These are phyloP conservation scores for Heterochromis multidens DNA, from an alignment of 2,113 vertebrate genomes.

Conservation along the genomic window DNA sequence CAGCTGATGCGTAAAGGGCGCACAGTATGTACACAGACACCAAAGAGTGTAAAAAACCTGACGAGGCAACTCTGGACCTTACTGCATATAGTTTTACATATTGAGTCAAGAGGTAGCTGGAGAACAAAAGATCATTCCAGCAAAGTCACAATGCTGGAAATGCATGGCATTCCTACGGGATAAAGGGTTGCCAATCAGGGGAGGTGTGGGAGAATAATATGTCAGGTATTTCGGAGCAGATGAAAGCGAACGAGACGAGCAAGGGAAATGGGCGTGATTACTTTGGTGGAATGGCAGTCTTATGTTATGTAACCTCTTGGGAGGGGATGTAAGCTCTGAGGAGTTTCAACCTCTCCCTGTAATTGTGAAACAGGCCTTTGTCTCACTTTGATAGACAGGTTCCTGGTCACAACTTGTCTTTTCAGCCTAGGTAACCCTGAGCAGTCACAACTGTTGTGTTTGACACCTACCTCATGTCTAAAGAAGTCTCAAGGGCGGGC, in stretches of 20 bases:
- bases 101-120: not conserved
- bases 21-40: not conserved
- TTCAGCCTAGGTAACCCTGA: conserved; percentile 19
- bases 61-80: conserved; percentile 14
- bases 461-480: not conserved
- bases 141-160: conserved; percentile 28
- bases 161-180: conserved; percentile 17
- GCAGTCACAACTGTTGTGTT: not conserved
- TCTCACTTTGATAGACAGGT: conserved; percentile 63
- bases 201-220: conserved; percentile 27
- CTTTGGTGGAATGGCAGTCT: conserved; percentile 48
- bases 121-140: conserved; percentile 24
- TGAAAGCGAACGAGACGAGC: conserved; percentile 21
- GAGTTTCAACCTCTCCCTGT: conserved; percentile 71
- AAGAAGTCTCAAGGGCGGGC: not conserved
- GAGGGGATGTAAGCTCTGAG: conserved; percentile 65
- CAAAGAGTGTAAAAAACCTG: not conserved
- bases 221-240: conserved; percentile 46
- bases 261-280: conserved; percentile 24
- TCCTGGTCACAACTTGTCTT: conserved; percentile 31
- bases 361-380: conserved; percentile 66
- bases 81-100: not conserved
- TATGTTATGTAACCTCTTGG: conserved; percentile 59
- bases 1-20: not conserved
- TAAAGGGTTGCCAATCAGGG: conserved; percentile 21